These are phyloP conservation scores for Alfaro cultratus DNA, from an alignment of 2,797 vertebrate species.

Conservation along the genomic window DNA sequence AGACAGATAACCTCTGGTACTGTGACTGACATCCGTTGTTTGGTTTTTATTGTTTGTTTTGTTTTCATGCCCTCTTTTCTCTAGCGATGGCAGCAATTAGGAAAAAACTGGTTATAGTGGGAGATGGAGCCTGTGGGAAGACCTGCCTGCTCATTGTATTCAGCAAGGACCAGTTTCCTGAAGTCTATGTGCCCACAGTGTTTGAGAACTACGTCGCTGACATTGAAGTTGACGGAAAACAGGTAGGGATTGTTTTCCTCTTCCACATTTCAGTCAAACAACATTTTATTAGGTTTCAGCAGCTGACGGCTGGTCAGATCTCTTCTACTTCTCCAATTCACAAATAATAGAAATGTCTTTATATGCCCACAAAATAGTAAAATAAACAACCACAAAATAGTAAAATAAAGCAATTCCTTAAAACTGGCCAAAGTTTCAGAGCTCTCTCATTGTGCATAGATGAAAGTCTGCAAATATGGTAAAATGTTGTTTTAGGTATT, in stretches of 20 bases:
- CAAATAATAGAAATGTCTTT: not conserved
- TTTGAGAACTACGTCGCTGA: constrained; percentile 91
- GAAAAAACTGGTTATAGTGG: constrained; percentile 90
- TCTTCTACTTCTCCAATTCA: not conserved
- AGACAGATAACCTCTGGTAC: constrained; percentile 4
- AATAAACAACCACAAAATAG: not conserved
- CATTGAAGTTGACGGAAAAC: constrained; percentile 89
- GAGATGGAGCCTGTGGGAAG: constrained; percentile 90
- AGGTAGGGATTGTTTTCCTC: constrained; percentile 70
- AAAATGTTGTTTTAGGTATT: not conserved
- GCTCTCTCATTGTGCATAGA: not conserved
- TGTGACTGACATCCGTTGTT: constrained; percentile 10
- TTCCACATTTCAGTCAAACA: not conserved
- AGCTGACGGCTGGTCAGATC: not conserved
- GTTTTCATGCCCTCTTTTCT: constrained; percentile 16
- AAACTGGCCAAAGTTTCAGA: not conserved
- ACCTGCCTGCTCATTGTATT: constrained; percentile 90
- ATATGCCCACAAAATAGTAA: not conserved
- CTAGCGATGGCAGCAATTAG: constrained; percentile 87
- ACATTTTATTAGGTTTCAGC: not conserved
- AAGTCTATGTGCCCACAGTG: constrained; percentile 89
- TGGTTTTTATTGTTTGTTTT: no score
- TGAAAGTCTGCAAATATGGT: not conserved
- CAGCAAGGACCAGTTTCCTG: constrained; percentile 91
- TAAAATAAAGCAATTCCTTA: not conserved